These are phyloP conservation scores for Alethe diademata DNA, from an alignment of 2,113 vertebrate species.

Conservation along the genomic window DNA sequence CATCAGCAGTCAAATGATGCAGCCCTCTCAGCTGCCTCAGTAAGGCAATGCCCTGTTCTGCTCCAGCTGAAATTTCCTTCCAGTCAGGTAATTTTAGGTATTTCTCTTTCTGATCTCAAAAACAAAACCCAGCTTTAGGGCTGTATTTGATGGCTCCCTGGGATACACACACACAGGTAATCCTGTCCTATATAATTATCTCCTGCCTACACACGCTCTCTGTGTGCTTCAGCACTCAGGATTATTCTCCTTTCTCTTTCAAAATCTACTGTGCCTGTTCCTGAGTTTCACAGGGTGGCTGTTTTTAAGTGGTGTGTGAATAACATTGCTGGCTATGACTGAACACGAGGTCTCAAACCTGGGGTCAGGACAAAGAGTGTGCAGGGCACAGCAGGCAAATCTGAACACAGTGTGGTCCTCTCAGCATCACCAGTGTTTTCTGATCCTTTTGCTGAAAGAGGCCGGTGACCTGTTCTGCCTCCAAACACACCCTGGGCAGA, in stretches of 20 bases:
- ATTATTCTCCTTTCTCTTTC: neutral
- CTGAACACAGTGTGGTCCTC: neutral
- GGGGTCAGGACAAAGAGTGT: neutral
- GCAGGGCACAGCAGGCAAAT: neutral
- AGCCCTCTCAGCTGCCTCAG: neutral
- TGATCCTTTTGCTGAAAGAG: neutral
- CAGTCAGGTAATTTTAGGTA: neutral
- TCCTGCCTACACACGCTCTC: constrained; percentile 18
- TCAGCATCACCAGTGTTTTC: neutral
- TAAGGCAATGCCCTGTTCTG: neutral
- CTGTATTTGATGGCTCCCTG: neutral
- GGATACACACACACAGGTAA: neutral
- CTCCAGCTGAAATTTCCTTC: neutral
- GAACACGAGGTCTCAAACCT: neutral
- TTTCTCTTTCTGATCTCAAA: neutral
- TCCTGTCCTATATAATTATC: constrained; percentile 19
- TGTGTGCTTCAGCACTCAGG: neutral
- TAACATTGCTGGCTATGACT: neutral
- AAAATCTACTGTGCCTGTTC: neutral
- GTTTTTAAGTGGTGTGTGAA: constrained; percentile 6
- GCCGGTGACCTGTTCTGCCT: neutral
- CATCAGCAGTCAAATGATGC: accelerated
- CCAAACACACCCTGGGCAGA: accelerated
- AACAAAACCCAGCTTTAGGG: neutral
- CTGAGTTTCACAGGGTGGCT: neutral